Conservation (phyloP, 2,888 invertebrate genomes). For the Dryomyza anilis region DNA sequence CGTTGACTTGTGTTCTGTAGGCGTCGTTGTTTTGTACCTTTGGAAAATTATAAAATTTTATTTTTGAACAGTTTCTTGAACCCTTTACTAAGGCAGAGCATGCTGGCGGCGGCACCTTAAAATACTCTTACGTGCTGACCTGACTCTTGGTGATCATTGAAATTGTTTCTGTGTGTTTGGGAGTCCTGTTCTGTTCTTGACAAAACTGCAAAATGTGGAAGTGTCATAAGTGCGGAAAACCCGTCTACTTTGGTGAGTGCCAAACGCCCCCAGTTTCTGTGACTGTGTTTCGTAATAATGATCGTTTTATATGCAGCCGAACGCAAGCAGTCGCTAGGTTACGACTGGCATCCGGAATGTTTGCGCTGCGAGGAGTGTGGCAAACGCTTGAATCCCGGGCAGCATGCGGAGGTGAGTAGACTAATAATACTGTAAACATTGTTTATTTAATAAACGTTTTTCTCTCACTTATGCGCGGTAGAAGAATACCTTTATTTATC, state of each 20-base stretch:
- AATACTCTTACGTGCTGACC: background rate
- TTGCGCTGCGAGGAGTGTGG: conserved; percentile 82
- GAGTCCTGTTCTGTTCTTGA: background rate
- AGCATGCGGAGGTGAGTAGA: conserved; percentile 74
- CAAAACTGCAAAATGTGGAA: conserved; percentile 69
- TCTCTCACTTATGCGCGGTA: no score
- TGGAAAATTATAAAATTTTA: no score
- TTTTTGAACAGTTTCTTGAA: no score
- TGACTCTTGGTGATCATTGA: background rate
- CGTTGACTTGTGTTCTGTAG: background rate
- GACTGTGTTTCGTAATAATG: no score
- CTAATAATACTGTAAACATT: background rate
- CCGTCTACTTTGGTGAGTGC: conserved; percentile 75
- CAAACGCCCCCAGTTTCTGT: background rate
- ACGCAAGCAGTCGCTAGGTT: conserved; percentile 82
- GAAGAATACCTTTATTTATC: no score
- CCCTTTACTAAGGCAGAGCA: no score
- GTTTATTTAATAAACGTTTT: no score
- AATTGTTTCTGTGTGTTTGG: no score
- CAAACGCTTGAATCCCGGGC: conserved; percentile 79
- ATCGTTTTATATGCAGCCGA: conserved; percentile 76
- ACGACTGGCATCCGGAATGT: conserved; percentile 87
- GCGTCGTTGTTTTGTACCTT: conserved; percentile 3
- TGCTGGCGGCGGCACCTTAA: background rate
- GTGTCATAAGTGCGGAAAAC: conserved; percentile 82